These are phyloP conservation scores for Papilio elwesi DNA, from an alignment of 2,888 invertebrate genomes.

Conservation along the genomic window DNA sequence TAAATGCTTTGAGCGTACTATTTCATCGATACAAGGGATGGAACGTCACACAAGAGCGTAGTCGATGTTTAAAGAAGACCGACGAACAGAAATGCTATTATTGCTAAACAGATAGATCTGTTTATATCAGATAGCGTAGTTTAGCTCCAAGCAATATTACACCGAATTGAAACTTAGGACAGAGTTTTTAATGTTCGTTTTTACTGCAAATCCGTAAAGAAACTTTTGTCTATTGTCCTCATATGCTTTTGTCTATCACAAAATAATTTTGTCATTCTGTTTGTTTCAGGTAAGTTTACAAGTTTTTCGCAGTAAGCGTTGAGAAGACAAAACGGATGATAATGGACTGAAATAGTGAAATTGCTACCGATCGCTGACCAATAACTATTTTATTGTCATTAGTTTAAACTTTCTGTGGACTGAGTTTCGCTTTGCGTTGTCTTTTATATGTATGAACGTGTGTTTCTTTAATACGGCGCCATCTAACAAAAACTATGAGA, in stretches of 20 bases:
- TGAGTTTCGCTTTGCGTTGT: no score
- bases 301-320: not conserved
- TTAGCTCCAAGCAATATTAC: not conserved
- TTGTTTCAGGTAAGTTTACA: constrained; percentile 29
- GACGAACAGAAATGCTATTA: no score
- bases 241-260: not conserved
- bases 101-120: not conserved
- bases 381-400: no score
- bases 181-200: not conserved
- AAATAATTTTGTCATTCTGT: not conserved
- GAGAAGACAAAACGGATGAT: no score
- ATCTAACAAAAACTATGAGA: no score
- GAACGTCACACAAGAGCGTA: no score
- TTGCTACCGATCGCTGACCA: no score
- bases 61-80: not conserved
- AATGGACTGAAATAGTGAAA: no score
- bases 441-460: no score
- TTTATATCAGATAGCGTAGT: not conserved
- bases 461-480: no score
- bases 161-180: not conserved
- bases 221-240: not conserved
- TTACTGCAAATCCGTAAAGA: not conserved
- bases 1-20: not conserved
- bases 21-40: no score
- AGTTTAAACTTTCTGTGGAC: no score